phyloP scores from a whole-genome alignment of 2,113 vertebrate species.

The Daubentonia madagascariensis region DNA sequence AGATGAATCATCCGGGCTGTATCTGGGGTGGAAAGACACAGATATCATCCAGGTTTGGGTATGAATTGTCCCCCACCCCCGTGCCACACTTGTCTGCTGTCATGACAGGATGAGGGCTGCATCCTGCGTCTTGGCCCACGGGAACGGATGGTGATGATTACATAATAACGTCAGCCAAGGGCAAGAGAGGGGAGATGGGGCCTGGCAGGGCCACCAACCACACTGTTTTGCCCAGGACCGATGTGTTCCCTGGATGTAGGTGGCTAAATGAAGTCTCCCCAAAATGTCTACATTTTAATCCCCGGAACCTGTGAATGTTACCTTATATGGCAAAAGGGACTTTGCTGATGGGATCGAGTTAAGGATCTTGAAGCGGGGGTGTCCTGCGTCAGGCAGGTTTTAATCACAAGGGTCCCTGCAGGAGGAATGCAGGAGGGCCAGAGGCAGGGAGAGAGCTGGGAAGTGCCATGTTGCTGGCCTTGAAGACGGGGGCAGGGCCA shows the following conservation, averaged over 20 bases:
- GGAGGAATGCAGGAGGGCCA: no score
- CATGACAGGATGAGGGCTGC: no score
- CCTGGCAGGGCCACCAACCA: background rate
- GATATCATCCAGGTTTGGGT: background rate
- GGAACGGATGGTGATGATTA: fast-evolving
- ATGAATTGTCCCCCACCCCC: background rate
- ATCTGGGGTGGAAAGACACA: background rate
- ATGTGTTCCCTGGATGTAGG: background rate
- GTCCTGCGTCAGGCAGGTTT: background rate
- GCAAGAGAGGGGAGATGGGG: background rate
- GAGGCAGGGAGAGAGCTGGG: background rate
- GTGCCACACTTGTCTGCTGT: background rate
- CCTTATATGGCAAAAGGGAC: no score
- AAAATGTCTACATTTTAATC: no score
- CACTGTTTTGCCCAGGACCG: background rate
- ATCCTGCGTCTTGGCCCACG: fast-evolving
- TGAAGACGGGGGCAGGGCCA: background rate
- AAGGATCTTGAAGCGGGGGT: no score
- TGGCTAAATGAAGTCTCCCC: background rate
- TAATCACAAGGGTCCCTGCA: fast-evolving
- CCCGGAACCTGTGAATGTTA: background rate
- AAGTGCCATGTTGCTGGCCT: fast-evolving
- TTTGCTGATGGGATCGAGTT: background rate
- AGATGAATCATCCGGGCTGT: background rate
- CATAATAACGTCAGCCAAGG: no score